A percentile compares a stretch with the other conserved stretches of the same genome.
Conservation (phyloP, 2,113 vertebrate genomes). For the Vidua chalybeata region DNA sequence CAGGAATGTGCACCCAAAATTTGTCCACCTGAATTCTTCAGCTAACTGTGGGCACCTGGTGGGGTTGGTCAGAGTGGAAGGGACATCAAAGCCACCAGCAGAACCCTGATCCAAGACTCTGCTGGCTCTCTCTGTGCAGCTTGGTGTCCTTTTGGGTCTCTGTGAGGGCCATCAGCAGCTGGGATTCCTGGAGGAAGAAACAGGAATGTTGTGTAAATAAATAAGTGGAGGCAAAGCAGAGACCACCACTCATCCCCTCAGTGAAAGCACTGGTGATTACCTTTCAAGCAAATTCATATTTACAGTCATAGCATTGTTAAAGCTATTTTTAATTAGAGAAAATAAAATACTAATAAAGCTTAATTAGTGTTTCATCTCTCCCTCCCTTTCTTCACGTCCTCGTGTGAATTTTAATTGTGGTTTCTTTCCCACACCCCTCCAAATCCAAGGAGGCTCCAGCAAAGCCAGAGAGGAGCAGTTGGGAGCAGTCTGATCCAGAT, state of each 20-base stretch:
- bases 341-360: not conserved
- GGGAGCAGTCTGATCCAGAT: not conserved
- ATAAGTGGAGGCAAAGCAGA: not conserved
- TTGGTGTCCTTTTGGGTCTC: accelerated
- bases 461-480: not conserved
- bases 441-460: not conserved
- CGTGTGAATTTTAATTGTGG: not conserved
- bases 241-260: not conserved
- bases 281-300: not conserved
- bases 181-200: not conserved
- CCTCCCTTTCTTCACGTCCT: not conserved
- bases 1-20: not conserved
- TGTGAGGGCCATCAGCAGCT: not conserved
- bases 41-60: accelerated
- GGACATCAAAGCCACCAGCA: not conserved
- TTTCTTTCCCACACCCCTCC: not conserved
- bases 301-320: not conserved
- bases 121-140: not conserved
- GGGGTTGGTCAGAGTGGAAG: not conserved
- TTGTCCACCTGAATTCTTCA: accelerated
- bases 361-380: not conserved
- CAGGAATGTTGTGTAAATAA: not conserved
- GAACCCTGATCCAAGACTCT: not conserved
- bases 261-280: not conserved
- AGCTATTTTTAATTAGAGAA: not conserved